A percentile compares a stretch with the other conserved stretches of the same genome.
Evolutionary conservation across 2,113 vertebrate genomes (phyloP).

Genomic region (Sisor rabdophorus): DNA sequence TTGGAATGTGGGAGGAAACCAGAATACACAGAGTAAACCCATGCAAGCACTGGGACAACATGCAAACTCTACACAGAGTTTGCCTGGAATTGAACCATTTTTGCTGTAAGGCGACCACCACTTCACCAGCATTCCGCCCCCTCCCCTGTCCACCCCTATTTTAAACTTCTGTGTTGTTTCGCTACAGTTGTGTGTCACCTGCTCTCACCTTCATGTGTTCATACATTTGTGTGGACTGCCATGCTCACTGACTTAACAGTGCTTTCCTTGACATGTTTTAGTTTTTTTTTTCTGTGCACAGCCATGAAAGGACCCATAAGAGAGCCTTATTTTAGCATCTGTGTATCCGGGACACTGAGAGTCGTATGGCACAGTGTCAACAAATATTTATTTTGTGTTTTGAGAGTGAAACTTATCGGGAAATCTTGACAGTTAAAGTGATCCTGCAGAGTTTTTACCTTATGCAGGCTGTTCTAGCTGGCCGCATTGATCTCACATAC

Average conservation of each 20-base stretch:
- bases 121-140: no score
- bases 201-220: conserved; percentile 2
- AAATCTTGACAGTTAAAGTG: conserved; percentile 19
- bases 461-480: conserved; percentile 22
- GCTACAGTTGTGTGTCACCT: conserved; percentile 20
- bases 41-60: no score
- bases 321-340: conserved; percentile 38
- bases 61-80: no score
- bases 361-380: conserved; percentile 36
- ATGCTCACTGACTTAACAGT: conserved; percentile 54
- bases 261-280: conserved; percentile 37
- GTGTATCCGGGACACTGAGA: conserved; percentile 1
- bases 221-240: conserved; percentile 35
- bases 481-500: conserved; percentile 19
- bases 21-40: no score
- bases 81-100: no score
- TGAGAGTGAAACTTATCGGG: conserved; percentile 30
- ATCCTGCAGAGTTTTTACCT: conserved; percentile 32
- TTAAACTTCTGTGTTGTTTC: neutral
- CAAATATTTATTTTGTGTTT: conserved; percentile 43
- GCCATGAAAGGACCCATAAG: conserved; percentile 23
- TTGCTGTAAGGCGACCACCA: no score
- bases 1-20: no score
- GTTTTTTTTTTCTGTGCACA: conserved; percentile 33
- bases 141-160: no score